Conservation (phyloP, 2,797 vertebrate genomes). For the Paramormyrops hopkinsi region DNA sequence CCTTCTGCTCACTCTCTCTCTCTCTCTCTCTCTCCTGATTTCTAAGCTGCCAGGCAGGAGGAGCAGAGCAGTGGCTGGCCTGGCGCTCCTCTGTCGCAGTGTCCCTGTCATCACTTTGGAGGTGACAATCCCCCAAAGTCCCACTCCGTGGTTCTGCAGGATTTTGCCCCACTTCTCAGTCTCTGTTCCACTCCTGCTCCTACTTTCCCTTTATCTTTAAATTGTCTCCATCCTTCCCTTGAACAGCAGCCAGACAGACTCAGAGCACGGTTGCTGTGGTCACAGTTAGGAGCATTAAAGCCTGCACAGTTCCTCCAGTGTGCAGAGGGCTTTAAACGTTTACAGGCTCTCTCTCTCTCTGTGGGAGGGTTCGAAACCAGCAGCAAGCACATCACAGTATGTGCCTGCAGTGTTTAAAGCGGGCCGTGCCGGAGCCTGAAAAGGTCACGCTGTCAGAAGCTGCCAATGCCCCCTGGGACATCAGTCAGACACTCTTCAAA, state of each 20-base stretch:
- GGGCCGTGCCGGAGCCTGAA: neutral
- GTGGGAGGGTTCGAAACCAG: neutral
- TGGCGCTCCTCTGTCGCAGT: neutral
- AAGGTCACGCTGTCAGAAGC: neutral
- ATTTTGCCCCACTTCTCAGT: neutral
- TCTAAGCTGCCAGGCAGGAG: neutral
- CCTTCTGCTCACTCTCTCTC: neutral
- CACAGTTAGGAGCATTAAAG: neutral
- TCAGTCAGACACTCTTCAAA: neutral
- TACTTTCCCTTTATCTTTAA: neutral
- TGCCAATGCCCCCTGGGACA: neutral
- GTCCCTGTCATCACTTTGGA: neutral
- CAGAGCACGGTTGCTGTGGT: neutral
- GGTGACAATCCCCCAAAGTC: neutral
- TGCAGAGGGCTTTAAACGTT: neutral
- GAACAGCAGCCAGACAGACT: neutral
- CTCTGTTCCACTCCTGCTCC: neutral
- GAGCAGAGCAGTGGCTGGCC: neutral
- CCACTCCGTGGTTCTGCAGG: neutral
- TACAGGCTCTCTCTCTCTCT: neutral
- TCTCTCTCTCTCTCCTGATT: neutral
- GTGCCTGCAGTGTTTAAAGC: neutral
- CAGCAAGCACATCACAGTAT: neutral
- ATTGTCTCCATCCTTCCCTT: neutral
- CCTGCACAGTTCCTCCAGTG: neutral